Evolutionary conservation across 2,888 invertebrate species (phyloP).

Genomic region (Drosophila yooni): DNA sequence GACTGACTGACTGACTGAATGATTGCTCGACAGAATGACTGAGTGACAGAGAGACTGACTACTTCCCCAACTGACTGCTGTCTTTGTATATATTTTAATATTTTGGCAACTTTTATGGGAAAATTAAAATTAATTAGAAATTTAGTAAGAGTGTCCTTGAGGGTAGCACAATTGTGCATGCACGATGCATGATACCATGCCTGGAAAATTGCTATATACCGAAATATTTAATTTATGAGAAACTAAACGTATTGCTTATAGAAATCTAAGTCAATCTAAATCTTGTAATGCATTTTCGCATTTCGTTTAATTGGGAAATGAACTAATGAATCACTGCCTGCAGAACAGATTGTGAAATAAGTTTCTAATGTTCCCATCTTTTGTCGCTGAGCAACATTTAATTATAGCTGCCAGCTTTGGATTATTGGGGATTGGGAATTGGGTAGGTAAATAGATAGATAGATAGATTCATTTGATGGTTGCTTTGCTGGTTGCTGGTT

Average conservation of each 20-base stretch:
- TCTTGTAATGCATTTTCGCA: neutral
- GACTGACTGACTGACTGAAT: conserved; percentile 16
- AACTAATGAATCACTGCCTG: conserved; percentile 22
- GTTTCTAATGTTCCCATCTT: conserved; percentile 25
- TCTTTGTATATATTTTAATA: neutral
- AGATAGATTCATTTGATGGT: conserved; percentile 12
- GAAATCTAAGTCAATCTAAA: neutral
- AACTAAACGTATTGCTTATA: neutral
- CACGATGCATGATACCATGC: neutral
- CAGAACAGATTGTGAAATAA: conserved; percentile 20
- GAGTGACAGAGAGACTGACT: conserved; percentile 30
- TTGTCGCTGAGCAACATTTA: conserved; percentile 29
- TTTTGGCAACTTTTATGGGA: neutral
- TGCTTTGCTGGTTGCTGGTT: neutral
- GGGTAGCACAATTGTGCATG: neutral
- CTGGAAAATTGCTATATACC: neutral
- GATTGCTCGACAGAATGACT: conserved; percentile 21
- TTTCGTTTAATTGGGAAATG: conserved; percentile 8
- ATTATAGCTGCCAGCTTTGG: conserved; percentile 49
- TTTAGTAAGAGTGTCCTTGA: neutral
- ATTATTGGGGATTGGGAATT: conserved; percentile 29
- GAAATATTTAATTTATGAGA: neutral
- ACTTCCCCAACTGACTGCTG: conserved; percentile 25
- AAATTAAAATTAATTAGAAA: neutral
- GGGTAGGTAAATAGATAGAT: conserved; percentile 35